phyloP scores from a whole-genome alignment of 2,113 vertebrate genomes.

The Oreamnos americanus region DNA sequence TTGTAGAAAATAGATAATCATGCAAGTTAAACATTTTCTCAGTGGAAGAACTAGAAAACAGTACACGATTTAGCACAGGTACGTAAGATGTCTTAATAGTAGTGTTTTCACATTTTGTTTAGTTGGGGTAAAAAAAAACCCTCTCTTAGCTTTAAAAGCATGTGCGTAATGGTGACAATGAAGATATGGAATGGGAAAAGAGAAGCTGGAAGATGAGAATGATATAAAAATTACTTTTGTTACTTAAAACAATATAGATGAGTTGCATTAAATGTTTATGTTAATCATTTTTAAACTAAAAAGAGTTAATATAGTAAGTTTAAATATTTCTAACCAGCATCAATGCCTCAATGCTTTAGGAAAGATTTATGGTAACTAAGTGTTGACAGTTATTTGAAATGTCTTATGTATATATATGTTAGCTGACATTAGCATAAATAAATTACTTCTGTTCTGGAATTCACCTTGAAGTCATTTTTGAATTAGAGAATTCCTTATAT shows the following conservation, averaged over 20 bases:
- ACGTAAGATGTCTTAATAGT: neutral
- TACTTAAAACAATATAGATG: neutral
- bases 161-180: neutral
- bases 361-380: slow-evolving; percentile 65
- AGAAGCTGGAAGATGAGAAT: neutral
- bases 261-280: neutral
- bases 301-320: slow-evolving; percentile 56
- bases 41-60: neutral
- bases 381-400: slow-evolving; percentile 59
- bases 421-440: slow-evolving; percentile 63
- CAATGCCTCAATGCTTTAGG: slow-evolving; percentile 34
- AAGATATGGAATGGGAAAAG: neutral
- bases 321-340: slow-evolving; percentile 50
- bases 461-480: slow-evolving; percentile 52
- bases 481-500: neutral
- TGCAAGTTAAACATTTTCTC: neutral
- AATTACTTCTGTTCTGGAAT: slow-evolving; percentile 65
- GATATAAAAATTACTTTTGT: neutral
- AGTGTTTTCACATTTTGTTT: neutral
- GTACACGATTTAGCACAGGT: neutral
- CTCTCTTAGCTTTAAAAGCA: neutral
- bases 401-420: slow-evolving; percentile 25
- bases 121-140: neutral
- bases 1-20: neutral
- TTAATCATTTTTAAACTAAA: slow-evolving; percentile 16